A percentile compares a stretch with the other conserved stretches of the same genome.
These are phyloP conservation scores for Chlorops oryzae DNA, from an alignment of 1,140 invertebrate species.

Conservation along the genomic window DNA sequence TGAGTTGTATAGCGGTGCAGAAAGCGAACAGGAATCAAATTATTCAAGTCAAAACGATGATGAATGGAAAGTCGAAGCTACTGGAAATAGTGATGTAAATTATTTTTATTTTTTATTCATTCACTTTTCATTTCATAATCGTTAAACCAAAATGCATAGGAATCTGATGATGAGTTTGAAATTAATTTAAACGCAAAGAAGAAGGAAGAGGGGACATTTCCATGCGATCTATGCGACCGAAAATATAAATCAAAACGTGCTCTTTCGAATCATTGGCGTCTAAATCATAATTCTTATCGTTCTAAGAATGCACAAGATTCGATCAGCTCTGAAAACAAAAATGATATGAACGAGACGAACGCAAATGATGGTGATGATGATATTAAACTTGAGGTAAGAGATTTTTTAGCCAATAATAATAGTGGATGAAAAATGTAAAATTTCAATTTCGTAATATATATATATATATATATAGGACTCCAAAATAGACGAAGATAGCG, in stretches of 20 bases:
- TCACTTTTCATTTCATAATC: too few relatives aligned
- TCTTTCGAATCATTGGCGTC: not conserved
- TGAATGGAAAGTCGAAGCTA: too few relatives aligned
- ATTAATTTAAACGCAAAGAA: not conserved
- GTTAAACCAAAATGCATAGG: too few relatives aligned
- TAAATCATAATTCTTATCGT: not conserved
- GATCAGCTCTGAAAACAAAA: constrained; percentile 11
- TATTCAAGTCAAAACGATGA: too few relatives aligned
- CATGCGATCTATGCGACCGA: not conserved
- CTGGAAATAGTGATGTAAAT: too few relatives aligned
- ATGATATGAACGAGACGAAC: not conserved
- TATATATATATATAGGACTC: not conserved
- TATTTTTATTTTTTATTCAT: too few relatives aligned
- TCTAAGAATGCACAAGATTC: not conserved
- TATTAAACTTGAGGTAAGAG: too few relatives aligned
- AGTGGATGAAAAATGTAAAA: not conserved
- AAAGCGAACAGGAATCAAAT: too few relatives aligned
- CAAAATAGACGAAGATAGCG: not conserved
- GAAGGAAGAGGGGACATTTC: not conserved
- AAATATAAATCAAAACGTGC: not conserved
- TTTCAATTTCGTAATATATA: not conserved
- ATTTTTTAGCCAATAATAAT: constrained; percentile 9
- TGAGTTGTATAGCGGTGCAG: too few relatives aligned
- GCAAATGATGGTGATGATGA: constrained; percentile 13
- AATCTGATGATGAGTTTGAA: too few relatives aligned